Conservation (phyloP, 2,888 invertebrate species). For the Pherbina coryleti region DNA sequence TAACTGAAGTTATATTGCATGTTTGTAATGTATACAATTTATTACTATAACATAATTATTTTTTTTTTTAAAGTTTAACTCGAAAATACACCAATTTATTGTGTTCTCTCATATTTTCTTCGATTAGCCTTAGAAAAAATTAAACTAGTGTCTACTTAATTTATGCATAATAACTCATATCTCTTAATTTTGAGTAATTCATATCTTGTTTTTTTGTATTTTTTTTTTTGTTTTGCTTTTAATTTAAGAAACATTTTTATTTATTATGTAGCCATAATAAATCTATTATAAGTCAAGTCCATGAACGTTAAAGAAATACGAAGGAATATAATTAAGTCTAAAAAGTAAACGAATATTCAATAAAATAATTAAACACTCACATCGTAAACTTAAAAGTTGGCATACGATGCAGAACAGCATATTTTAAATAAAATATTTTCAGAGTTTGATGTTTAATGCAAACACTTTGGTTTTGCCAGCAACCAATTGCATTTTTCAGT, state of each 20-base stretch:
- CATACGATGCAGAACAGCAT: not conserved
- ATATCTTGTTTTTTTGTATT: not conserved
- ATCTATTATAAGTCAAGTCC: not conserved
- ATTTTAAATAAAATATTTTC: not conserved
- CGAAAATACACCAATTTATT: not conserved
- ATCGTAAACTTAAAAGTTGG: slow-evolving; percentile 30
- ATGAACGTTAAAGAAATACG: not conserved
- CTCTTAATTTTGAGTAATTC: not conserved
- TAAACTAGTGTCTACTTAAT: slow-evolving; percentile 28
- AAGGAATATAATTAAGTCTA: not conserved
- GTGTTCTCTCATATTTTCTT: not conserved
- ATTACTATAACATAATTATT: not conserved
- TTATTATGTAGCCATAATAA: not conserved
- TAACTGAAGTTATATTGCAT: slow-evolving; percentile 21
- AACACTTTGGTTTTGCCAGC: slow-evolving; percentile 25
- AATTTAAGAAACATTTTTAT: slow-evolving; percentile 1
- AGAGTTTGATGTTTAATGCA: not conserved
- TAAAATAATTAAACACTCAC: slow-evolving; percentile 1
- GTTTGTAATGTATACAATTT: not conserved
- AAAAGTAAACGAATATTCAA: not conserved
- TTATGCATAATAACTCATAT: not conserved
- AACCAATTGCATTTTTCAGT: not conserved
- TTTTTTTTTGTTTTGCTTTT: not conserved
- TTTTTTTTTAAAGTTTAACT: slow-evolving; percentile 4
- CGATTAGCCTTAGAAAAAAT: not conserved